A percentile compares a stretch with the other conserved stretches of the same genome.
These are phyloP conservation scores for Mayetiola destructor DNA, from an alignment of 2,888 invertebrate species.

Conservation along the genomic window DNA sequence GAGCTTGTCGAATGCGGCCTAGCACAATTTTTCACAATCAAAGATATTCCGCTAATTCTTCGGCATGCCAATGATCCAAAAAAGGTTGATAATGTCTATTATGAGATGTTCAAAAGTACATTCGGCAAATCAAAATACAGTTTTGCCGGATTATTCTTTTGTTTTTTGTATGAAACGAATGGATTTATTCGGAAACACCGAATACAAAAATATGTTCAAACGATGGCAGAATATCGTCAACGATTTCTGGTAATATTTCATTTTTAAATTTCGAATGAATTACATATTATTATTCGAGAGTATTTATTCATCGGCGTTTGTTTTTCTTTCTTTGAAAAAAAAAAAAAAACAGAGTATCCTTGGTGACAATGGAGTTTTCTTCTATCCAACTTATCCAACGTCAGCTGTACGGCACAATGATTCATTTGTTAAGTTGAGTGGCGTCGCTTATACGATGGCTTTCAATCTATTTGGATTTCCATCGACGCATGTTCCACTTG, in stretches of 20 bases:
- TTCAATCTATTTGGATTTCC: constrained; percentile 64
- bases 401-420: constrained; percentile 51
- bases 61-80: constrained; percentile 21
- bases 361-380: constrained; percentile 52
- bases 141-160: constrained; percentile 38
- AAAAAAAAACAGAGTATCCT: constrained; percentile 47
- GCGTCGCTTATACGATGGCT: constrained; percentile 47
- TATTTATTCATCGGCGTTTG: not conserved
- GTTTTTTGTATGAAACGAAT: constrained; percentile 32
- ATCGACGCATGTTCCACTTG: constrained; percentile 58
- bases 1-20: constrained; percentile 40
- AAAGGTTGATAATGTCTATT: constrained; percentile 24
- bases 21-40: constrained; percentile 39
- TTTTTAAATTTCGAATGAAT: constrained; percentile 15
- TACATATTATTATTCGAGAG: not conserved
- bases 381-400: constrained; percentile 54
- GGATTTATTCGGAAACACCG: constrained; percentile 33
- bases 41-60: constrained; percentile 35
- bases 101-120: constrained; percentile 30
- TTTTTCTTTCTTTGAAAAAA: too few species aligned
- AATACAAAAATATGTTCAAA: constrained; percentile 26
- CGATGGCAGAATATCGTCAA: constrained; percentile 30
- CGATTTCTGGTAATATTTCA: constrained; percentile 31
- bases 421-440: constrained; percentile 42
- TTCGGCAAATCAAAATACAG: constrained; percentile 35